Evolutionary conservation across 2,888 invertebrate species (phyloP).

Genomic region (Heliconius ismenius): DNA sequence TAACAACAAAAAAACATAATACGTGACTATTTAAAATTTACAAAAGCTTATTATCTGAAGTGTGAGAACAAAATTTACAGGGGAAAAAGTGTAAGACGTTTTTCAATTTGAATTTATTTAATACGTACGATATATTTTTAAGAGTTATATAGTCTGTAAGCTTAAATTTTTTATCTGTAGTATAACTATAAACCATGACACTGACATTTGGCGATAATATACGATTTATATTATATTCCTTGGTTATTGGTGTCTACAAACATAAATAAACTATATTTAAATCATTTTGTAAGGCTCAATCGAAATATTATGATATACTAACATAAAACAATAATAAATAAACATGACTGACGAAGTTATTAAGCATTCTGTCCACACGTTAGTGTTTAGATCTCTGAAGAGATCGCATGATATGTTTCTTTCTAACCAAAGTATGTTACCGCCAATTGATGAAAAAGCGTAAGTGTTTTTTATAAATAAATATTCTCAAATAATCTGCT

Average conservation of each 20-base stretch:
- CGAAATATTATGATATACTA: slow-evolving; percentile 15
- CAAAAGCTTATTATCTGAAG: too few species aligned
- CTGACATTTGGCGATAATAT: background rate
- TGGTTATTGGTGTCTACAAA: background rate
- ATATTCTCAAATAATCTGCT: background rate
- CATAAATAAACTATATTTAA: background rate
- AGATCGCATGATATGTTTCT: slow-evolving; percentile 99
- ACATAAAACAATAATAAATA: background rate
- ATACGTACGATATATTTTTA: too few species aligned
- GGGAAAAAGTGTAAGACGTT: too few species aligned
- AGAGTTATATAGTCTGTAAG: background rate
- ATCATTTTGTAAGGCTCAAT: background rate
- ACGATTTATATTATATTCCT: too few species aligned
- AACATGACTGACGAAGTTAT: slow-evolving; percentile 91
- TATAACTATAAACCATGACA: background rate
- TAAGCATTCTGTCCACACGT: slow-evolving; percentile 97
- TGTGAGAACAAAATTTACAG: too few species aligned
- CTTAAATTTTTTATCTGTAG: background rate
- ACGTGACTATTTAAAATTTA: too few species aligned
- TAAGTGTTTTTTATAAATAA: slow-evolving; percentile 71
- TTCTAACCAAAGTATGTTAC: slow-evolving; percentile 92
- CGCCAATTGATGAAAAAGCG: slow-evolving; percentile 92
- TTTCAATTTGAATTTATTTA: too few species aligned
- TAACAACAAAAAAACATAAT: too few species aligned
- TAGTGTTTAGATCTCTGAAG: slow-evolving; percentile 98